Conservation (phyloP, 2,797 vertebrate genomes). For the Acipenser oxyrinchus region DNA sequence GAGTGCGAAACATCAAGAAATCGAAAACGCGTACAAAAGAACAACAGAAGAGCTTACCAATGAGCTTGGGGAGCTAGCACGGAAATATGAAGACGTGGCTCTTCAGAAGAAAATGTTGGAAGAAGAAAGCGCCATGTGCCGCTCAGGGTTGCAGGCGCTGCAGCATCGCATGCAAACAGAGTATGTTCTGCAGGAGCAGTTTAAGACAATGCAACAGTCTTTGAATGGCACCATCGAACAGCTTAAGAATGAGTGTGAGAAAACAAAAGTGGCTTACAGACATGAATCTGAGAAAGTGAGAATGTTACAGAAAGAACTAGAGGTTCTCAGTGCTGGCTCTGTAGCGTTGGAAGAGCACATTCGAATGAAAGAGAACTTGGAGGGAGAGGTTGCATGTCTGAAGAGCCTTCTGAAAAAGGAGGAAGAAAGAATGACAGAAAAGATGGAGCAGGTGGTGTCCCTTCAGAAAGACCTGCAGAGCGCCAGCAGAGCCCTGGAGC, state of each 20-base stretch:
- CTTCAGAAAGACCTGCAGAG: constrained; percentile 69
- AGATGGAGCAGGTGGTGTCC: constrained; percentile 54
- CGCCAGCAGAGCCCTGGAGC: constrained; percentile 58
- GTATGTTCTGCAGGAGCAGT: constrained; percentile 51
- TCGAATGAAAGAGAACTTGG: constrained; percentile 53
- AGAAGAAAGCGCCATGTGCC: constrained; percentile 51
- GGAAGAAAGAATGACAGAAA: constrained; percentile 58
- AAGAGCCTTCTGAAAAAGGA: constrained; percentile 57
- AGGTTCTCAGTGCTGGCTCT: constrained; percentile 38
- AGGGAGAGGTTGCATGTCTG: constrained; percentile 46
- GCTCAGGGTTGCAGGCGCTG: constrained; percentile 46
- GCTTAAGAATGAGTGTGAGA: constrained; percentile 58
- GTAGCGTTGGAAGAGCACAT: constrained; percentile 53
- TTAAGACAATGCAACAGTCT: constrained; percentile 60
- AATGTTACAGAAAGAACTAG: constrained; percentile 60
- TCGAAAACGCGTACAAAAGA: constrained; percentile 48
- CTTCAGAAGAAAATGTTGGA: constrained; percentile 49
- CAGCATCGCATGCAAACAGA: constrained; percentile 61
- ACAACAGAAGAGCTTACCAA: constrained; percentile 52
- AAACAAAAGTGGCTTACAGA: constrained; percentile 41
- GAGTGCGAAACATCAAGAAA: constrained; percentile 50
- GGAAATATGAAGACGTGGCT: constrained; percentile 43
- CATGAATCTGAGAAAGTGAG: constrained; percentile 48
- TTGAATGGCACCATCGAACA: constrained; percentile 54
- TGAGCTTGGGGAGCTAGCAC: constrained; percentile 56